phyloP scores from a whole-genome alignment of 2,888 invertebrate genomes.

The Gymnocheta viridis region DNA sequence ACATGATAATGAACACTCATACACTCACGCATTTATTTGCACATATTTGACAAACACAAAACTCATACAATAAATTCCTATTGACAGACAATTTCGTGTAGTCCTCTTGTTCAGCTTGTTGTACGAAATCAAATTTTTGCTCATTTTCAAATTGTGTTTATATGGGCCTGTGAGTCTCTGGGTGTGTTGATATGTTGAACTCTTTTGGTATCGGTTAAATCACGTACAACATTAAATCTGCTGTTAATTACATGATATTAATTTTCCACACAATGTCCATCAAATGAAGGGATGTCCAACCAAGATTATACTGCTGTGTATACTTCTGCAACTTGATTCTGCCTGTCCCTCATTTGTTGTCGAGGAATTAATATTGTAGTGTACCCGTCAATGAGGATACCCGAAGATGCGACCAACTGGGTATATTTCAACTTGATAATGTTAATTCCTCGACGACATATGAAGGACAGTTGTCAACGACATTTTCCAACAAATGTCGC shows the following conservation, averaged over 20 bases:
- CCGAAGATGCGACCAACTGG: too few species aligned
- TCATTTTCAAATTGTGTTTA: constrained; percentile 55
- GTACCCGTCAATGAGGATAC: too few species aligned
- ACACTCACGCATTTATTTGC: constrained; percentile 4
- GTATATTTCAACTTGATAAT: too few species aligned
- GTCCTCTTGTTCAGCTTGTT: constrained; percentile 19
- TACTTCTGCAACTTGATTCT: too few species aligned
- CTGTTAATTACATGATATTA: constrained; percentile 81
- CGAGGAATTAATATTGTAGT: too few species aligned
- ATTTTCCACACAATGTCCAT: constrained; percentile 75
- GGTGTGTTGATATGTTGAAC: constrained; percentile 42
- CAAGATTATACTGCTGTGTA: too few species aligned
- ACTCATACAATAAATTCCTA: constrained; percentile 43
- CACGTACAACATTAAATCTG: constrained; percentile 76
- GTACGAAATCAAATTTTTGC: constrained; percentile 67
- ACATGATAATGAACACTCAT: constrained; percentile 14
- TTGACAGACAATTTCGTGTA: constrained; percentile 28
- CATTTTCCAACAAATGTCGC: too few species aligned
- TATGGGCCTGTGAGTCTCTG: neutral
- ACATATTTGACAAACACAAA: constrained; percentile 48
- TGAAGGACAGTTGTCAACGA: too few species aligned
- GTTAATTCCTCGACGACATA: too few species aligned
- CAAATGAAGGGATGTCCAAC: constrained; percentile 28
- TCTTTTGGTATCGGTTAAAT: constrained; percentile 73
- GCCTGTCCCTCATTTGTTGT: too few species aligned